Evolutionary conservation across 2,888 invertebrate genomes (phyloP), one percentile per base, ranked within the genome.

Genomic region (Polia nebulosa): DNA sequence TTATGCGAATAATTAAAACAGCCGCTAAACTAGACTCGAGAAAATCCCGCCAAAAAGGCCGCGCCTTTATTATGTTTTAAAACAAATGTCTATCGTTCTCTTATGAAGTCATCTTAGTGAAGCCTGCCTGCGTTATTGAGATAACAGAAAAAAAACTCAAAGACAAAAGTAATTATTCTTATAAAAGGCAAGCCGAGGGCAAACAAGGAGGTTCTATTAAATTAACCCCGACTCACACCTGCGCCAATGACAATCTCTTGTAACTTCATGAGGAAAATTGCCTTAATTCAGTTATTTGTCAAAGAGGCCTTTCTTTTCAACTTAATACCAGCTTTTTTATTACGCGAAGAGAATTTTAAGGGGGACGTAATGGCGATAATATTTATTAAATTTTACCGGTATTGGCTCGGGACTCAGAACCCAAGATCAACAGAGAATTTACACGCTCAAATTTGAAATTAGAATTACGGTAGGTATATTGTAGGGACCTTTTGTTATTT

Each of bases 201-300:
- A 73, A 71, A 72, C 57, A 78, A 44, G 47, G 39, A 60, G 60
- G 44, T 58, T 61, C 34, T 58, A 78, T 78, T 57, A 74, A 68
- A 78, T 77, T 36, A 78, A 60, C 47, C 39, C 22, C 20, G 49
- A 3, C 27, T 63, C 76, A 69, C 76, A 77, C 76, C 76, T 77
- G 76, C 25, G 76, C 7, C 73, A 32, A 59, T 29, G 74, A 63
- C 55, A 53, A 53, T 52, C 60, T 45, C 63, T 63, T 49, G 64
- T 62, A 72, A 53, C 60, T 63, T 52, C 63, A 57, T 68, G 52
- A 69, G 63, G 75, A 77, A 69, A 74, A 78, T 73, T 72, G 61
- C 59, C 63, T n/a, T 78, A 78, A 77, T 78, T 77, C 58, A 61
- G 68, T 77, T 78, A 74, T 77, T 78, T 78, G 78, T 78, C 68